These are phyloP conservation scores for Dynastes grantii DNA, from an alignment of 2,888 invertebrate species.

Conservation along the genomic window DNA sequence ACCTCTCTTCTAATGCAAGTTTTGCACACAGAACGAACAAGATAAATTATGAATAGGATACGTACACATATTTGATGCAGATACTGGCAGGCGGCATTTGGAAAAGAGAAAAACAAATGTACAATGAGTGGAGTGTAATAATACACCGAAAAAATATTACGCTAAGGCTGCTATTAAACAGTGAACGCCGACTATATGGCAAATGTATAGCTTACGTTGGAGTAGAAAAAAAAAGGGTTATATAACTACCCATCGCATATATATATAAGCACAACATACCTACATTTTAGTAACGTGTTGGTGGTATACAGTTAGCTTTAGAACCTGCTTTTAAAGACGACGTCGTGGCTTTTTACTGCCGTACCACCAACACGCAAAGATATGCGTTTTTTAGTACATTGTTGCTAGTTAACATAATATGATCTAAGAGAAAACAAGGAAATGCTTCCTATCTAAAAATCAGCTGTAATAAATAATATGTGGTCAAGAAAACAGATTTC, in stretches of 20 bases:
- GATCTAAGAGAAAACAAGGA: too few species aligned
- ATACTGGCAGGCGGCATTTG: slow-evolving; percentile 68
- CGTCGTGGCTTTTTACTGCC: slow-evolving; percentile 9
- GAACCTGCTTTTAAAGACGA: slow-evolving; percentile 25
- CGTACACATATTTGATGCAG: slow-evolving; percentile 75
- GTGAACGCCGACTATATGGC: slow-evolving; percentile 17
- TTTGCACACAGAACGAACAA: slow-evolving; percentile 46
- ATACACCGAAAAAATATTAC: slow-evolving; percentile 52
- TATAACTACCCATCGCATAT: slow-evolving; percentile 1
- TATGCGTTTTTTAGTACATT: slow-evolving; percentile 18
- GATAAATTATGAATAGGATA: slow-evolving; percentile 62
- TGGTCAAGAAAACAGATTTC: too few species aligned
- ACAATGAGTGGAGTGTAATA: slow-evolving; percentile 58
- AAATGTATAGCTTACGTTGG: slow-evolving; percentile 12
- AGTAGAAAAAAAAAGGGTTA: slow-evolving; percentile 44
- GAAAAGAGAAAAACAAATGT: slow-evolving; percentile 48
- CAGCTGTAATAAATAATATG: too few species aligned
- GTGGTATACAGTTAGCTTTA: slow-evolving; percentile 41
- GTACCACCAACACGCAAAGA: slow-evolving; percentile 28
- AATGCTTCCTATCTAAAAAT: too few species aligned
- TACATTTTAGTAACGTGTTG: slow-evolving; percentile 34
- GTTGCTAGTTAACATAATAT: slow-evolving; percentile 15
- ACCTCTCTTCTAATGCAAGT: slow-evolving; percentile 54
- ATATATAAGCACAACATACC: slow-evolving; percentile 21
- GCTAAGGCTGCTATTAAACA: slow-evolving; percentile 10